phyloP scores from a whole-genome alignment of 2,113 vertebrate species.

The Hippocampus mohnikei region DNA sequence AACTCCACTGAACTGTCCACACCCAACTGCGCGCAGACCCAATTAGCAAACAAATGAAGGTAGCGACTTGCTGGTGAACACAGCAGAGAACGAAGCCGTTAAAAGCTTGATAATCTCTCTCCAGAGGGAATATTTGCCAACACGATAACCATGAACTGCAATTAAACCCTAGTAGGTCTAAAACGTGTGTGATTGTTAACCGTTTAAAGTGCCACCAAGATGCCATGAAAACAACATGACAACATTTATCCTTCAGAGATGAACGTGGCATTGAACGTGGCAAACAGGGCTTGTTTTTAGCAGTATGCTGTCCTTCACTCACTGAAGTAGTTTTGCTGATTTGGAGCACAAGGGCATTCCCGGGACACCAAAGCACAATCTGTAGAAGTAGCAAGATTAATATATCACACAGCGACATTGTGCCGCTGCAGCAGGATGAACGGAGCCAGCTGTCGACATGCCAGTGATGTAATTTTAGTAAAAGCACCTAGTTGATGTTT shows the following conservation, averaged over 20 bases:
- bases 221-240: neutral
- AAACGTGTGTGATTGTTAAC: neutral
- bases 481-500: neutral
- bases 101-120: neutral
- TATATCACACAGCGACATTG: neutral
- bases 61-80: neutral
- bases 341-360: neutral
- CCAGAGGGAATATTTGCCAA: neutral
- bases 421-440: conserved; percentile 17
- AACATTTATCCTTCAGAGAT: neutral
- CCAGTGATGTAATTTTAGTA: neutral
- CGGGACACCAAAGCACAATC: conserved; percentile 4
- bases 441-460: neutral
- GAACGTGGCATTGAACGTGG: neutral
- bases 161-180: neutral
- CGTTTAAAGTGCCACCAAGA: neutral
- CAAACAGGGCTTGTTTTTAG: neutral
- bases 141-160: neutral
- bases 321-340: neutral
- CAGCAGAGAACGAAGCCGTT: neutral
- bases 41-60: neutral
- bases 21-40: neutral
- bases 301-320: neutral
- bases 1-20: neutral
- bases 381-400: conserved; percentile 1